phyloP scores from a whole-genome alignment of 92 coral and sea anemone species.

The Phenganax subtilis region DNA sequence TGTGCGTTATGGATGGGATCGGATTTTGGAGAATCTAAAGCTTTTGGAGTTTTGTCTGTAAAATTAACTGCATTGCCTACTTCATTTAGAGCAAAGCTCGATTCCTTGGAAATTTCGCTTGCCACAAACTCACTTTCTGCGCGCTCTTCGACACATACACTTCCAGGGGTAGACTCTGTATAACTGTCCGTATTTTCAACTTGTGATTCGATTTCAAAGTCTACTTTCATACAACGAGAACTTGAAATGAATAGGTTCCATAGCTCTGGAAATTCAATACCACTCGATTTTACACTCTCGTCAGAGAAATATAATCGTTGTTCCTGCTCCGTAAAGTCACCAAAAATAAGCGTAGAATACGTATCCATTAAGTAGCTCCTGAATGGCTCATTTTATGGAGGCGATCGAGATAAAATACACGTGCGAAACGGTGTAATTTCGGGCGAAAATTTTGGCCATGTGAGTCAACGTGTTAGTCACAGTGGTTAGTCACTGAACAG shows the following conservation, averaged over 20 bases:
- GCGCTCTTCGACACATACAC: background rate
- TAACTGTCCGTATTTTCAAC: background rate
- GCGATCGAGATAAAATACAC: background rate
- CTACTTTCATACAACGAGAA: background rate
- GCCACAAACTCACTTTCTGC: background rate
- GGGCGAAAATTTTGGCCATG: background rate
- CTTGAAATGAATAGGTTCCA: background rate
- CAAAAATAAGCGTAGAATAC: constrained; percentile 7
- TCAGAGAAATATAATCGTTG: background rate
- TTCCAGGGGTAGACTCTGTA: background rate
- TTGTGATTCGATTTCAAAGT: background rate
- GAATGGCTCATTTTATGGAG: background rate
- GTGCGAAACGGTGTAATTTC: background rate
- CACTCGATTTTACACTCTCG: constrained; percentile 6
- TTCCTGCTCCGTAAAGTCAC: constrained; percentile 27
- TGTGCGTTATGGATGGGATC: background rate
- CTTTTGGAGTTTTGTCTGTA: background rate
- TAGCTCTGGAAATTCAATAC: constrained; percentile 21
- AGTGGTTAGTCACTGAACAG: background rate
- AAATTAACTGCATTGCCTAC: background rate
- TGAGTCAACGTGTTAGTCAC: background rate
- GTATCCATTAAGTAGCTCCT: constrained; percentile 6
- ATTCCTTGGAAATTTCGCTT: background rate
- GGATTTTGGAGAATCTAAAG: background rate
- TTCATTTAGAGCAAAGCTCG: background rate